Evolutionary conservation across 2,113 vertebrate species (phyloP).

Genomic region (Muntiacus muntjak): DNA sequence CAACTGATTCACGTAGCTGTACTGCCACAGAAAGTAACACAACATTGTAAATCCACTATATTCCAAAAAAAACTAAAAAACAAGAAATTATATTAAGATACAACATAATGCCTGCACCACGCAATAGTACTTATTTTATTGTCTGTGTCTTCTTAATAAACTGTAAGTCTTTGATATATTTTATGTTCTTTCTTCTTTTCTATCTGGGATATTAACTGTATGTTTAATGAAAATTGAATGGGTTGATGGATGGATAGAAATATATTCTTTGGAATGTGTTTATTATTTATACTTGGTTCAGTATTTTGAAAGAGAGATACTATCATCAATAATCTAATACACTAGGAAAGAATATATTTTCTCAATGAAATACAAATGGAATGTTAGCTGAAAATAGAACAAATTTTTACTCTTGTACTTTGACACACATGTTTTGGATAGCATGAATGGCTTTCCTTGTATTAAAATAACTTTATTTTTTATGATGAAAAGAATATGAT

Average conservation of each 20-base stretch:
- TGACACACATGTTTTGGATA: background rate
- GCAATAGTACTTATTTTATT: background rate
- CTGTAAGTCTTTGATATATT: background rate
- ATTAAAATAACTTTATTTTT: background rate
- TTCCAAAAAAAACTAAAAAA: background rate
- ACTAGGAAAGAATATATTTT: background rate
- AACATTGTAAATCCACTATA: background rate
- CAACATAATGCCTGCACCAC: background rate
- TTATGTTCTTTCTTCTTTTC: background rate
- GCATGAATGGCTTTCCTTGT: background rate
- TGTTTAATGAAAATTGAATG: background rate
- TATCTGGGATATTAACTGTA: background rate
- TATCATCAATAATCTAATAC: background rate
- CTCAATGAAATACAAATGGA: background rate
- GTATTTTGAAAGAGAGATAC: background rate
- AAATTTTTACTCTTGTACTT: background rate
- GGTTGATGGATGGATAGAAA: background rate
- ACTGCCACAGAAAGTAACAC: background rate
- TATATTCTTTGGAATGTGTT: background rate
- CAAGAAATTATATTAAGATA: background rate
- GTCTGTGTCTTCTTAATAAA: background rate
- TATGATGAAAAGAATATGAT: background rate
- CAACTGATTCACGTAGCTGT: background rate
- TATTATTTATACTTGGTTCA: background rate
- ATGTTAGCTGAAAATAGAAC: background rate